phyloP scores from a whole-genome alignment of 2,797 vertebrate genomes.

The Muraenolepis orangiensis region DNA sequence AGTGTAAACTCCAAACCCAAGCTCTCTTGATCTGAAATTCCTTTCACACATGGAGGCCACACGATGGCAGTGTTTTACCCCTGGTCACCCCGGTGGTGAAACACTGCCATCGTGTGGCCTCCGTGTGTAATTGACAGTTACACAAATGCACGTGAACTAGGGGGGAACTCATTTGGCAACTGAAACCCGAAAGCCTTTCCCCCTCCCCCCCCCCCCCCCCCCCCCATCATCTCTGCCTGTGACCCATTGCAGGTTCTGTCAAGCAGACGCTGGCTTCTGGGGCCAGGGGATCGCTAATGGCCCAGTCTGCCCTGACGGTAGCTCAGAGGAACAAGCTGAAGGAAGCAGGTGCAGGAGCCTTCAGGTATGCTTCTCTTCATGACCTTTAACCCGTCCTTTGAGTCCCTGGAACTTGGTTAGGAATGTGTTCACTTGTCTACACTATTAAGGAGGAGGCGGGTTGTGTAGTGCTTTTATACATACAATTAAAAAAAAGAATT shows the following conservation, averaged over 20 bases:
- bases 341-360: constrained; percentile 85
- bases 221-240: neutral
- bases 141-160: neutral
- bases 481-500: too few species aligned
- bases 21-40: neutral
- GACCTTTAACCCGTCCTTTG: too few species aligned
- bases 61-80: constrained; percentile 39
- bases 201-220: neutral
- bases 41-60: constrained; percentile 23
- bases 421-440: neutral
- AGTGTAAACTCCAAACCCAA: neutral
- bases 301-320: constrained; percentile 72
- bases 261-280: constrained; percentile 79
- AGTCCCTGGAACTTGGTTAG: too few species aligned
- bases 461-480: neutral
- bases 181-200: neutral
- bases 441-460: neutral
- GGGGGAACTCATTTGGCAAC: neutral
- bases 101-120: constrained; percentile 48
- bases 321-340: constrained; percentile 87
- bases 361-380: constrained; percentile 83
- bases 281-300: constrained; percentile 75
- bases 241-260: constrained; percentile 67
- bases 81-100: constrained; percentile 1
- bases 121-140: neutral